Percentiles rank a stretch among this genome's conserved stretches.
Evolutionary conservation across 2,113 vertebrate genomes (phyloP).

Genomic region (Mixornis gularis): DNA sequence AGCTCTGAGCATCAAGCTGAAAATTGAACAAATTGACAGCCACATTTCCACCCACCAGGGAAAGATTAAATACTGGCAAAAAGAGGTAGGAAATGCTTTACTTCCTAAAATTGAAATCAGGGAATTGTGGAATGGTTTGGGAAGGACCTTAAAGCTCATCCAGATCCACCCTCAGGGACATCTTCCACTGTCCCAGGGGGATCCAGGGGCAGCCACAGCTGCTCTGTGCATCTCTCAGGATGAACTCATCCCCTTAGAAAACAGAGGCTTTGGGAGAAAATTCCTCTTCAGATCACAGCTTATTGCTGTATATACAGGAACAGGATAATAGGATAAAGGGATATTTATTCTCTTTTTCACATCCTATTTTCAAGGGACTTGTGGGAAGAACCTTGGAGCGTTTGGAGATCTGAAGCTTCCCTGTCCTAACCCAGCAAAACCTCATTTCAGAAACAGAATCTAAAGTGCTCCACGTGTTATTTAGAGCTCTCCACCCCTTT

Average conservation of each 20-base stretch:
- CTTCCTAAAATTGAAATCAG: not conserved
- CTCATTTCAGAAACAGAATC: not conserved
- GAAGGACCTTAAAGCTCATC: not conserved
- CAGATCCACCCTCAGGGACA: not conserved
- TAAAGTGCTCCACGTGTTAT: not conserved
- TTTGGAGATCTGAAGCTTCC: not conserved
- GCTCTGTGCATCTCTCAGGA: not conserved
- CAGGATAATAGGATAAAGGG: not conserved
- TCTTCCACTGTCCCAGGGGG: not conserved
- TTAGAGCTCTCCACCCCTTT: not conserved
- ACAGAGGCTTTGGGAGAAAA: not conserved
- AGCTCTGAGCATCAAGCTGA: constrained; percentile 85
- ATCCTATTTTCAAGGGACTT: not conserved
- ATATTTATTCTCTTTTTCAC: not conserved
- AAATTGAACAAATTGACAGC: constrained; percentile 85
- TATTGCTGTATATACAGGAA: not conserved
- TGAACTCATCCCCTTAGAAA: not conserved
- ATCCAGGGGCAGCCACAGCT: not conserved
- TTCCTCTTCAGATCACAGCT: not conserved
- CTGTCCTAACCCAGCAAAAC: fast-evolving
- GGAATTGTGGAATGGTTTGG: not conserved
- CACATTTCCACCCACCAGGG: constrained; percentile 81
- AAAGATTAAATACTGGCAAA: constrained; percentile 92
- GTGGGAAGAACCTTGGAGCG: not conserved
- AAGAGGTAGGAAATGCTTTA: constrained; percentile 75